These are phyloP conservation scores for Drosophila sturtevanti DNA, from an alignment of 1,140 invertebrate genomes.

Conservation along the genomic window DNA sequence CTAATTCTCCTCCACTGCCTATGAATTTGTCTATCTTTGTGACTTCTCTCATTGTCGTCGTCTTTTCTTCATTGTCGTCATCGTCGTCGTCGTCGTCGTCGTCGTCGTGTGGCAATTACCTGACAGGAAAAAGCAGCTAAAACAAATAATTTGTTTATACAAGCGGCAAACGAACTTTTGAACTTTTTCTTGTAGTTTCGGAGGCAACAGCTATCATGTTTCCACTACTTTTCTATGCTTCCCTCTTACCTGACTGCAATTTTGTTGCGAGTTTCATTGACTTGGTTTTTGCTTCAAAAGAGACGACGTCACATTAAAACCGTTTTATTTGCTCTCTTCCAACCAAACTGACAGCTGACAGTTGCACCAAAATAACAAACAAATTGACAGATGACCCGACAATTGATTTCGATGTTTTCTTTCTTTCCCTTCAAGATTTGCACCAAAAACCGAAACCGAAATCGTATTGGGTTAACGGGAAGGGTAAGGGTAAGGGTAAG, in stretches of 20 bases:
- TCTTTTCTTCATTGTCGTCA: constrained; percentile 1
- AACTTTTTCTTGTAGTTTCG: constrained; percentile 56
- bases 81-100: neutral
- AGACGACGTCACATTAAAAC: constrained; percentile 68
- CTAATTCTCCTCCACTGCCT: constrained; percentile 3
- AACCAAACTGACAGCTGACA: constrained; percentile 58
- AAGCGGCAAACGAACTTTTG: constrained; percentile 78
- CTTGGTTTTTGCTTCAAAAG: neutral
- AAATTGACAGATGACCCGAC: constrained; percentile 81
- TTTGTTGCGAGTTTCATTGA: constrained; percentile 61
- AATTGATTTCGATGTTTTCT: constrained; percentile 70
- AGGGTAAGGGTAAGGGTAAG: constrained; percentile 11
- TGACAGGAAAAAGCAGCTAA: constrained; percentile 50
- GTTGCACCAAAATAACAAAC: constrained; percentile 72
- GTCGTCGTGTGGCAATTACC: constrained; percentile 55
- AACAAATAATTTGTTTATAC: constrained; percentile 81
- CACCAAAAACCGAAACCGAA: constrained; percentile 1
- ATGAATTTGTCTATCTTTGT: constrained; percentile 45
- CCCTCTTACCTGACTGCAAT: constrained; percentile 42
- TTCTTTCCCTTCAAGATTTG: constrained; percentile 35
- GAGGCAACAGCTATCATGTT: constrained; percentile 52
- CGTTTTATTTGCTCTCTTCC: constrained; percentile 43
- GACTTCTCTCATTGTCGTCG: constrained; percentile 17
- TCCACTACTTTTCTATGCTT: constrained; percentile 2
- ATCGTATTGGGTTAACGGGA: neutral